These are phyloP conservation scores for Tubiluchus corallicola DNA, from an alignment of 2,888 invertebrate genomes.

Conservation along the genomic window DNA sequence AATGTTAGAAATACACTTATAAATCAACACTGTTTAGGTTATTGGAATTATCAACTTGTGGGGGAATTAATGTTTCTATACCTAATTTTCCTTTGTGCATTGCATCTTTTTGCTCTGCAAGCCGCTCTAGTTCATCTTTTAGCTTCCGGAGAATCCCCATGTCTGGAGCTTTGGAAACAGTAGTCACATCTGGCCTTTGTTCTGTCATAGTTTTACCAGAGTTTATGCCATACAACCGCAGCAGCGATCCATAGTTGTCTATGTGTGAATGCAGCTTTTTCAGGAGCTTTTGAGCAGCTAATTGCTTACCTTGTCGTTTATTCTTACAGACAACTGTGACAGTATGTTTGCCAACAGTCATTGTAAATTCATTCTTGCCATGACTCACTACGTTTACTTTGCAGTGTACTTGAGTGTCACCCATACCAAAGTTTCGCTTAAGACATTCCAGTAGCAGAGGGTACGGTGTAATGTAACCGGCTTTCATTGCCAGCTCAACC, in stretches of 20 bases:
- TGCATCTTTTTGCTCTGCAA: constrained; percentile 42
- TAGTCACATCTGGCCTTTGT: constrained; percentile 47
- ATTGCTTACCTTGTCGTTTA: constrained; percentile 87
- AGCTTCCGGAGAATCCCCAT: constrained; percentile 71
- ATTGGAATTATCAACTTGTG: too few relatives aligned
- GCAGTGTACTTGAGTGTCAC: constrained; percentile 67
- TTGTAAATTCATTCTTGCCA: constrained; percentile 79
- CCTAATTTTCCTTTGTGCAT: too few relatives aligned
- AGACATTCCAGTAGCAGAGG: constrained; percentile 77
- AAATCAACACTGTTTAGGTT: too few relatives aligned
- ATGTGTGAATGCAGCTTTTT: constrained; percentile 87
- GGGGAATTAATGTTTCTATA: too few relatives aligned
- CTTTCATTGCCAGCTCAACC: constrained; percentile 82
- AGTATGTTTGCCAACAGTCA: constrained; percentile 79
- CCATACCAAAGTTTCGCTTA: constrained; percentile 75
- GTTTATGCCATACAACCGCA: constrained; percentile 76
- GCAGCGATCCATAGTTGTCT: constrained; percentile 76
- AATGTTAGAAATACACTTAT: too few relatives aligned
- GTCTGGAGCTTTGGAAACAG: constrained; percentile 54
- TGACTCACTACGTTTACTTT: constrained; percentile 68
- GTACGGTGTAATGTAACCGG: constrained; percentile 86
- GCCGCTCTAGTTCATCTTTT: constrained; percentile 55
- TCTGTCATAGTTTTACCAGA: constrained; percentile 78
- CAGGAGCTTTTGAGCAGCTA: constrained; percentile 81
- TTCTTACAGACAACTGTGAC: constrained; percentile 74